phyloP scores from a whole-genome alignment of 1,140 invertebrate genomes.

The Nixonia krombeini region DNA sequence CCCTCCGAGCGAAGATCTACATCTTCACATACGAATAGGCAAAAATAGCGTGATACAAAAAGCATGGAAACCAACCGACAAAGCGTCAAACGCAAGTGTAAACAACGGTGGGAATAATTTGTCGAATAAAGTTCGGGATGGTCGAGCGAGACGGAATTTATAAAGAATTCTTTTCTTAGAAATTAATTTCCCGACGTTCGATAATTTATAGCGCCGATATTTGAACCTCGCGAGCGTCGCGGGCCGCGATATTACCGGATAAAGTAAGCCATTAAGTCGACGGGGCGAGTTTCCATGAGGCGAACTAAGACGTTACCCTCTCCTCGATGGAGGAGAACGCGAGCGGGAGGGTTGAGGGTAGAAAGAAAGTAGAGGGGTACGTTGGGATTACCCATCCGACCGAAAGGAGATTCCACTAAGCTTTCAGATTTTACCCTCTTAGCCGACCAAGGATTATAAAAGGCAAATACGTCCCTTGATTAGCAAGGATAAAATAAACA shows the following conservation, averaged over 20 bases:
- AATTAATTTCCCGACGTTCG: constrained; percentile 27
- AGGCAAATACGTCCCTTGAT: constrained; percentile 71
- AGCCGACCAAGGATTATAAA: constrained; percentile 69
- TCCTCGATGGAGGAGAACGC: constrained; percentile 32
- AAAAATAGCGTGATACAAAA: no score
- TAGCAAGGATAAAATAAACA: constrained; percentile 68
- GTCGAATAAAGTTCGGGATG: no score
- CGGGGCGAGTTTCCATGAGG: constrained; percentile 45
- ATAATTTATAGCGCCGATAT: constrained; percentile 49
- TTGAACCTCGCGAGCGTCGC: constrained; percentile 39
- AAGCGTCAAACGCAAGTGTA: no score
- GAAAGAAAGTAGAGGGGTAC: constrained; percentile 43
- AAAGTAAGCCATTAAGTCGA: constrained; percentile 69
- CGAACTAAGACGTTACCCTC: constrained; percentile 52
- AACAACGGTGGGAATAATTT: no score
- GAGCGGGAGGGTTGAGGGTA: constrained; percentile 23
- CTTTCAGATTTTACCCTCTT: constrained; percentile 70
- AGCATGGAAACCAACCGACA: no score
- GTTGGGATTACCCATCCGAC: constrained; percentile 61
- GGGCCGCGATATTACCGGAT: constrained; percentile 62
- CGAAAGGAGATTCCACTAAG: constrained; percentile 70
- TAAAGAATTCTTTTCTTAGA: constrained; percentile 5
- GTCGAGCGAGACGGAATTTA: not conserved
- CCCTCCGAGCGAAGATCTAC: no score
- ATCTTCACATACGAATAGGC: no score